These are phyloP conservation scores for Choristoneura fumiferana DNA, from an alignment of 1,140 invertebrate genomes.

Conservation along the genomic window DNA sequence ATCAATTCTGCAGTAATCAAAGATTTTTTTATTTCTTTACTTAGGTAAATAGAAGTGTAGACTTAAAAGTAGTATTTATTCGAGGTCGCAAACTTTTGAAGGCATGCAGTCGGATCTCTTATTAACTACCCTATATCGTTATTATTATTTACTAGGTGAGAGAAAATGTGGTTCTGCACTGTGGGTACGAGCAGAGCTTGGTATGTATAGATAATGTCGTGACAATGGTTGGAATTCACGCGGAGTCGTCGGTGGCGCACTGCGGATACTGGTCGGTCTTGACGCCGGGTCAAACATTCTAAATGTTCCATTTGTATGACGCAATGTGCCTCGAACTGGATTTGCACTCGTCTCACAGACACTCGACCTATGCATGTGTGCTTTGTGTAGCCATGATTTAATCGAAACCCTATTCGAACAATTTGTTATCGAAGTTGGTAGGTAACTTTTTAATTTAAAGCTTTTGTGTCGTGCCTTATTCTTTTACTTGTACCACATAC, in stretches of 20 bases:
- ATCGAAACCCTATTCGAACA: constrained; percentile 23
- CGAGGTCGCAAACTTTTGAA: no score
- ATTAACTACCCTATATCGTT: no score
- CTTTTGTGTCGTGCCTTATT: neutral
- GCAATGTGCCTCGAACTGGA: constrained; percentile 65
- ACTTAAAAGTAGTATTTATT: no score
- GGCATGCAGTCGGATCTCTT: no score
- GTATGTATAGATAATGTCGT: constrained; percentile 42
- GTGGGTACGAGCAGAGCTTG: neutral
- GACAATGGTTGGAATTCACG: constrained; percentile 70
- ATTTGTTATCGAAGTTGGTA: neutral
- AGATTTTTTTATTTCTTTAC: no score
- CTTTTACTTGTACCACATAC: neutral
- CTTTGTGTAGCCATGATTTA: constrained; percentile 21
- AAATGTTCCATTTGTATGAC: constrained; percentile 65
- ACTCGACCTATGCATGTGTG: constrained; percentile 37
- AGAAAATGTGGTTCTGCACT: constrained; percentile 8
- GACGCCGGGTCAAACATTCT: constrained; percentile 70
- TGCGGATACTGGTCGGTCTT: constrained; percentile 34
- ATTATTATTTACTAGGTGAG: no score
- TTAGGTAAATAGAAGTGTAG: no score
- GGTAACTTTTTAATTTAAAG: neutral
- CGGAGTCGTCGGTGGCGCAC: constrained; percentile 49
- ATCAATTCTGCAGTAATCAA: no score
- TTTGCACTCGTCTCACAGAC: constrained; percentile 69